phyloP scores from a whole-genome alignment of 2,797 vertebrate species.

The Thamnophis elegans region DNA sequence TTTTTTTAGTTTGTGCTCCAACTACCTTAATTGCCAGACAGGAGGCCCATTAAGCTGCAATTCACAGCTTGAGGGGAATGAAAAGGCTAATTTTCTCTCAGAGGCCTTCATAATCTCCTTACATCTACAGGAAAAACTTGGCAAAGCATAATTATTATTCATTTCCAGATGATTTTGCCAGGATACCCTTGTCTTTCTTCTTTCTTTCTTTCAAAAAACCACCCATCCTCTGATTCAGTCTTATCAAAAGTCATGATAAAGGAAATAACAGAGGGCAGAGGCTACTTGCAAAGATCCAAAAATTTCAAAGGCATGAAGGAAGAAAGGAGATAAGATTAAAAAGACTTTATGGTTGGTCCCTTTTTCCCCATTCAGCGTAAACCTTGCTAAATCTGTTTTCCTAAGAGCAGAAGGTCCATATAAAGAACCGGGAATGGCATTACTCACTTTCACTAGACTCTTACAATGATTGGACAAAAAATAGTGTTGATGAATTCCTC shows the following conservation, averaged over 20 bases:
- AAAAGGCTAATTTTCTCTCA: neutral
- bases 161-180: constrained; percentile 21
- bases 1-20: constrained; percentile 3
- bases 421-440: neutral
- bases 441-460: neutral
- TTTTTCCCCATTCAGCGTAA: neutral
- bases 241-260: constrained; percentile 11
- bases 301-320: constrained; percentile 3
- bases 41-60: neutral
- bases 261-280: constrained; percentile 9
- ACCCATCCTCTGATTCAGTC: constrained; percentile 7
- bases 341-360: neutral
- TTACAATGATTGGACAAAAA: neutral
- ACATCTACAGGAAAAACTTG: constrained; percentile 21
- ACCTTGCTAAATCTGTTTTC: constrained; percentile 1
- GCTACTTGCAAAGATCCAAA: constrained; percentile 1
- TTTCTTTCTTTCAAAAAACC: constrained; percentile 38
- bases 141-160: neutral
- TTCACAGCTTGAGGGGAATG: neutral
- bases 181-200: constrained; percentile 12
- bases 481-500: neutral
- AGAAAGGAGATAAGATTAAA: constrained; percentile 9
- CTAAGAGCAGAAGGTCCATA: neutral
- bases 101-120: constrained; percentile 10
- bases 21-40: constrained; percentile 1